Percentiles rank a stretch among this genome's conserved stretches.
Evolutionary conservation across 2,888 invertebrate genomes (phyloP).

Genomic region (Polyommatus icarus): DNA sequence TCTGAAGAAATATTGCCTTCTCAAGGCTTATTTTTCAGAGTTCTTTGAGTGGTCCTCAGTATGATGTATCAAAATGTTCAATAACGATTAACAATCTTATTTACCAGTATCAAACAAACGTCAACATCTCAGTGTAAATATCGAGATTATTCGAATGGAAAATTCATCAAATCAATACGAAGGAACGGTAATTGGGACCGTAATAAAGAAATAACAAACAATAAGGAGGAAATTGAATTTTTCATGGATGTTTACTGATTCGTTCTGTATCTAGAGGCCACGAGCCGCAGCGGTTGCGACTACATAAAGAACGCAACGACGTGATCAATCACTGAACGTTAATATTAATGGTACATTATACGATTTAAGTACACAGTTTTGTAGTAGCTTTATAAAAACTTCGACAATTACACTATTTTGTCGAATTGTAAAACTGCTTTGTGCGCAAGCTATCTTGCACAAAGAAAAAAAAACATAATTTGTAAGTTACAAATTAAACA

Average conservation of each 20-base stretch:
- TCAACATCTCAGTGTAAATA: constrained; percentile 25
- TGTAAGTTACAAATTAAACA: too few relatives aligned
- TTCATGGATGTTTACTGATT: constrained; percentile 30
- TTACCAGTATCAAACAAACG: not conserved
- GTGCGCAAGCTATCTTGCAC: too few relatives aligned
- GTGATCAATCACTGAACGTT: too few relatives aligned
- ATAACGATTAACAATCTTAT: not conserved
- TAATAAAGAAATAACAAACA: constrained; percentile 32
- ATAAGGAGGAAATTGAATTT: constrained; percentile 31
- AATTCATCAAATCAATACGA: constrained; percentile 64
- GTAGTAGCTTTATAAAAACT: too few relatives aligned
- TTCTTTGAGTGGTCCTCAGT: not conserved
- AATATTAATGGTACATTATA: too few relatives aligned
- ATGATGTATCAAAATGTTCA: not conserved
- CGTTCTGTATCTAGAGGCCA: constrained; percentile 2
- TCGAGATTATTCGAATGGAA: constrained; percentile 44
- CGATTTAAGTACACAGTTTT: too few relatives aligned
- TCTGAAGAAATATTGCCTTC: not conserved
- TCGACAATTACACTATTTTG: too few relatives aligned
- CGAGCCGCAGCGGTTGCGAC: not conserved
- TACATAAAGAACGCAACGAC: not conserved
- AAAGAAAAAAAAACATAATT: too few relatives aligned
- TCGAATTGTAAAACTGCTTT: too few relatives aligned
- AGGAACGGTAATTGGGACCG: constrained; percentile 53
- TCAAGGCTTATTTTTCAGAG: not conserved